phyloP scores from a whole-genome alignment of 2,113 vertebrate species.

The Condylura cristata region DNA sequence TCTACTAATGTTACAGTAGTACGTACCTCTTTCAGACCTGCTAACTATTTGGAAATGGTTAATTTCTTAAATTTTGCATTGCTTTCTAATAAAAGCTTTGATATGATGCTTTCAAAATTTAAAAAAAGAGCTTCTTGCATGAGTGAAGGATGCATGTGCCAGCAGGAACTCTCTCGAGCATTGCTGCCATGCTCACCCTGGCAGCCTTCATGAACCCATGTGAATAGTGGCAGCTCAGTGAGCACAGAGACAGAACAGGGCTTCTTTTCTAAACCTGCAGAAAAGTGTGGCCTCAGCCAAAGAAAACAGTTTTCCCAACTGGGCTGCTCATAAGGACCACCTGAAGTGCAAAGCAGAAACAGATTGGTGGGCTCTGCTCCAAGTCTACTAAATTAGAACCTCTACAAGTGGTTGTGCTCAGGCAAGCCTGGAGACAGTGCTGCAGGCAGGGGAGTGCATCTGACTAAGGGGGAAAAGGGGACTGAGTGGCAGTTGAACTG shows the following conservation, averaged over 20 bases:
- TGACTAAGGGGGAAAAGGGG: background rate
- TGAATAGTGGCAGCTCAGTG: background rate
- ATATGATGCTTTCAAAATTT: background rate
- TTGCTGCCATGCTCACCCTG: background rate
- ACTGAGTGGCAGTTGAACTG: background rate
- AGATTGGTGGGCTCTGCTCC: background rate
- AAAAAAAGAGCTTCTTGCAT: background rate
- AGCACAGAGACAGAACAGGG: background rate
- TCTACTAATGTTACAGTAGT: background rate
- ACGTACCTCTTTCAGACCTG: background rate
- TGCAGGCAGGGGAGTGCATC: background rate
- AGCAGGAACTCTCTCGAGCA: background rate
- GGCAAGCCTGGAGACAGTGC: background rate
- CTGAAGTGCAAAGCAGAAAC: background rate
- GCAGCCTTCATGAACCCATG: background rate
- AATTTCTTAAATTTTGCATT: background rate
- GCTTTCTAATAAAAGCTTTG: background rate
- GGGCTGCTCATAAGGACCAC: background rate
- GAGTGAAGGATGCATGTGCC: background rate
- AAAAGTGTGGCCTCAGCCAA: background rate
- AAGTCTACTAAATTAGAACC: background rate
- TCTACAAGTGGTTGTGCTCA: background rate
- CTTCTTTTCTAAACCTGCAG: conserved; percentile 10
- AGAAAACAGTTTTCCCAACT: conserved; percentile 31
- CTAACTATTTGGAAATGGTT: background rate